phyloP scores from a whole-genome alignment of 2,888 invertebrate species.

The Eupelmus urozonus region DNA sequence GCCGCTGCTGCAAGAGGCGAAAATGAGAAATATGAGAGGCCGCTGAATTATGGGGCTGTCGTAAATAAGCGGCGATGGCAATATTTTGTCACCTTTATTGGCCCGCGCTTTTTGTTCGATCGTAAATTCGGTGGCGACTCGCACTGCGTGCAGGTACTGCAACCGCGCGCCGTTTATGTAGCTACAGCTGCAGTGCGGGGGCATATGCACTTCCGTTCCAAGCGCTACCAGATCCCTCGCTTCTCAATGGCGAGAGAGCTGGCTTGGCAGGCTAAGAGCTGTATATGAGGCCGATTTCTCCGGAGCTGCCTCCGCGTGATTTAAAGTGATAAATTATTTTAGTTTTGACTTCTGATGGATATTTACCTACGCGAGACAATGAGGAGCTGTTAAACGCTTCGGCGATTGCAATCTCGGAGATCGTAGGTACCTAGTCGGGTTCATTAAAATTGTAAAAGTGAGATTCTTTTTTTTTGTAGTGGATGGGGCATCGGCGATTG shows the following conservation, averaged over 20 bases:
- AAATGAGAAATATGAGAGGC: conserved; percentile 28
- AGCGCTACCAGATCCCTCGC: neutral
- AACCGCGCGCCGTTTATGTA: neutral
- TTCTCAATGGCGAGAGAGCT: neutral
- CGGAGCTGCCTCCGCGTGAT: neutral
- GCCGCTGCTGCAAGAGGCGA: neutral
- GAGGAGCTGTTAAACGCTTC: neutral
- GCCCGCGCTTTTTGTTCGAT: conserved; percentile 68
- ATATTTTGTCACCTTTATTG: conserved; percentile 76
- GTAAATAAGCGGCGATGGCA: conserved; percentile 73
- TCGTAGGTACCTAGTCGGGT: no score
- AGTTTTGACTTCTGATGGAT: neutral
- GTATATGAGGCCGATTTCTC: neutral
- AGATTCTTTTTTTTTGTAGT: no score
- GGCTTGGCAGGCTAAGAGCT: neutral
- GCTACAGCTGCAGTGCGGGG: neutral
- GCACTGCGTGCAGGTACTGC: conserved; percentile 33
- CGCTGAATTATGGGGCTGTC: conserved; percentile 56
- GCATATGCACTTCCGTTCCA: neutral
- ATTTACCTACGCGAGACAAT: neutral
- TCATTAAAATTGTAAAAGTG: no score
- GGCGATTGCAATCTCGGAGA: neutral
- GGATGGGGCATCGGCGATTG: no score
- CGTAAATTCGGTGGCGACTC: conserved; percentile 73
- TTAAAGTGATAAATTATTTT: neutral